A percentile compares a stretch with the other conserved stretches of the same genome.
phyloP scores from a whole-genome alignment of 2,113 vertebrate genomes.

The Cairina moschata region DNA sequence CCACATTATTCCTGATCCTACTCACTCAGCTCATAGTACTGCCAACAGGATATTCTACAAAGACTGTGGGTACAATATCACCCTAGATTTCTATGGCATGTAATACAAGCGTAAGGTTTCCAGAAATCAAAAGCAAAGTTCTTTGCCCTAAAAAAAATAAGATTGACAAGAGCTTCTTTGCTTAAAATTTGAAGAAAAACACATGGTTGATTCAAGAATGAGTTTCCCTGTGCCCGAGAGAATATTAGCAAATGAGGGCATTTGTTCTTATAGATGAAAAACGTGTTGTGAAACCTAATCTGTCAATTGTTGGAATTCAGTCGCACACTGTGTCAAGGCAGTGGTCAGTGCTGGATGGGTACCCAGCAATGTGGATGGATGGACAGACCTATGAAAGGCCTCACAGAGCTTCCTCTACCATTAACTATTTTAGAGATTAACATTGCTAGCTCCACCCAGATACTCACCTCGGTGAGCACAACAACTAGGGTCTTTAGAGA shows the following conservation, averaged over 20 bases:
- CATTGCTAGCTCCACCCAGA: background rate
- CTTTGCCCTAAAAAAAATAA: slow-evolving; percentile 17
- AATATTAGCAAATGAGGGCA: background rate
- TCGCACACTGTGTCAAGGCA: background rate
- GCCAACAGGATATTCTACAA: background rate
- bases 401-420: background rate
- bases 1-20: background rate
- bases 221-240: background rate
- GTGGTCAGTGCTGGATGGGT: rapidly evolving
- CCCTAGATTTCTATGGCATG: background rate
- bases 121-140: background rate
- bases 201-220: background rate
- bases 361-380: rapidly evolving
- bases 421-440: background rate
- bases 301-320: background rate
- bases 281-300: background rate
- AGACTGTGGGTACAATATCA: background rate
- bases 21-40: background rate
- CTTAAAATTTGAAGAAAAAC: slow-evolving; percentile 33
- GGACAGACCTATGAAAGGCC: background rate
- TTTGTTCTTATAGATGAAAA: background rate
- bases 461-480: background rate
- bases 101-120: background rate
- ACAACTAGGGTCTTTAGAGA: background rate
- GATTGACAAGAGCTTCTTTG: background rate